Conservation (phyloP, 2,797 vertebrate species). For the Chelon auratus region DNA sequence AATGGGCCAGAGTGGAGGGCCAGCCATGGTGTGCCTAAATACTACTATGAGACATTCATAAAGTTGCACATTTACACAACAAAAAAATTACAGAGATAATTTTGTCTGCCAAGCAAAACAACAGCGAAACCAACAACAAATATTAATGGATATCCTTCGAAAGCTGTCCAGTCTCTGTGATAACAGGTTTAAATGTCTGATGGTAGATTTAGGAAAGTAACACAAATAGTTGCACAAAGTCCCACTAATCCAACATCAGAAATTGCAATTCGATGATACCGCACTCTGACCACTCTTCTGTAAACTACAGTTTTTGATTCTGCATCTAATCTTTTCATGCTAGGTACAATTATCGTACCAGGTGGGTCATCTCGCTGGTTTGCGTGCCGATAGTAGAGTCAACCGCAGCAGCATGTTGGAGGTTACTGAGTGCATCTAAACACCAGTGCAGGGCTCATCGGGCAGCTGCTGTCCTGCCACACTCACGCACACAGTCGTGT, state of each 20-base stretch:
- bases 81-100: too few relatives aligned
- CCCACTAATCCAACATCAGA: neutral
- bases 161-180: neutral
- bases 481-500: neutral
- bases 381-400: constrained; percentile 18
- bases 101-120: too few relatives aligned
- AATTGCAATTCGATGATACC: neutral
- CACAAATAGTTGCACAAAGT: neutral
- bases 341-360: constrained; percentile 6
- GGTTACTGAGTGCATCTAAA: constrained; percentile 14
- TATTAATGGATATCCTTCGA: neutral
- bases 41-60: too few relatives aligned
- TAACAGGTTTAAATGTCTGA: neutral
- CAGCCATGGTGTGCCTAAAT: too few relatives aligned
- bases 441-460: constrained; percentile 15
- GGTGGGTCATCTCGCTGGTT: constrained; percentile 13
- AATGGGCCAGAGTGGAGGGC: too few relatives aligned
- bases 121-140: too few relatives aligned
- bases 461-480: constrained; percentile 28
- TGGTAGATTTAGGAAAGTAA: too few relatives aligned
- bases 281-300: too few relatives aligned
- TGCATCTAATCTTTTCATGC: neutral
- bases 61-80: too few relatives aligned
- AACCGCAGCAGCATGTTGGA: constrained; percentile 19
- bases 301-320: neutral